phyloP scores from a whole-genome alignment of 1,140 invertebrate genomes.

The Zophobas morio region DNA sequence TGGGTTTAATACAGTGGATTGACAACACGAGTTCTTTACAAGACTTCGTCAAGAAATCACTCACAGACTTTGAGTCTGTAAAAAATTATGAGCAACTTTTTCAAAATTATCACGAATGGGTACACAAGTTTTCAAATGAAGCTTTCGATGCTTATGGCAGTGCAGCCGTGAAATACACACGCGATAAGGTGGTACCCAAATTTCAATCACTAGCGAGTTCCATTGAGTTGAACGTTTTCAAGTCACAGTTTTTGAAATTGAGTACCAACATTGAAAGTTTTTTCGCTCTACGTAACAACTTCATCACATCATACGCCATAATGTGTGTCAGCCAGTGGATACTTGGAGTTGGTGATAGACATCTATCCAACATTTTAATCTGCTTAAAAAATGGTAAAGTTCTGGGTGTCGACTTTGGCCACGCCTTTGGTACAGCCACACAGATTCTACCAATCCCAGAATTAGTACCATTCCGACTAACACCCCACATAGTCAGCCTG shows the following conservation, averaged over 20 bases:
- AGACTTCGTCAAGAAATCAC: constrained; percentile 69
- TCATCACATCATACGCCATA: constrained; percentile 74
- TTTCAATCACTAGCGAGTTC: constrained; percentile 65
- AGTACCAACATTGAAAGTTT: constrained; percentile 74
- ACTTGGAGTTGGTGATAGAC: constrained; percentile 84
- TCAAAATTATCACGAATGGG: constrained; percentile 2
- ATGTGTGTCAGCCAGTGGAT: constrained; percentile 80
- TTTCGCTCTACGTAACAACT: constrained; percentile 72
- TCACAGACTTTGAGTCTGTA: constrained; percentile 17
- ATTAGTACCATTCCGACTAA: constrained; percentile 83
- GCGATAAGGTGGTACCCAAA: constrained; percentile 62
- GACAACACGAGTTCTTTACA: constrained; percentile 73
- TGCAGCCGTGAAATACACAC: constrained; percentile 60
- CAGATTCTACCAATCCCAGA: constrained; percentile 78
- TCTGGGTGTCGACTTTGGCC: constrained; percentile 85
- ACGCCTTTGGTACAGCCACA: constrained; percentile 80
- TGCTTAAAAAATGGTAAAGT: constrained; percentile 74
- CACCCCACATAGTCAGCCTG: constrained; percentile 78
- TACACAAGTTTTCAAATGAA: not conserved
- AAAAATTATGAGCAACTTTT: constrained; percentile 15
- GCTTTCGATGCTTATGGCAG: constrained; percentile 52
- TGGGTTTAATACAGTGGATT: constrained; percentile 84
- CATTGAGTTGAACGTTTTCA: constrained; percentile 65
- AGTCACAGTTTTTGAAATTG: constrained; percentile 69
- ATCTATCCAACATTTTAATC: constrained; percentile 81